Evolutionary conservation across 2,797 vertebrate genomes (phyloP).

Genomic region (Enteromius afrohamiltoni): DNA sequence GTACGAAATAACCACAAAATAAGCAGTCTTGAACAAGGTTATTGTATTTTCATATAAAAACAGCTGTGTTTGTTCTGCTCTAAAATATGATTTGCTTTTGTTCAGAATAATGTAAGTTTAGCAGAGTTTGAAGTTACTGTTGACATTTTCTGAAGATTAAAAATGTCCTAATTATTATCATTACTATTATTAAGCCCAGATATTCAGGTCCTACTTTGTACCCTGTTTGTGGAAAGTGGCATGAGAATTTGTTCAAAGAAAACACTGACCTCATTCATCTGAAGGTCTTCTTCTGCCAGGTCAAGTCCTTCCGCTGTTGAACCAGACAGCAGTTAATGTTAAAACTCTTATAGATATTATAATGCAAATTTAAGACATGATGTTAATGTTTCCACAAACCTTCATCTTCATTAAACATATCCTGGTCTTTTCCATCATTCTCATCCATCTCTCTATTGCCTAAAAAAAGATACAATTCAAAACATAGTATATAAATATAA

Average conservation of each 20-base stretch:
- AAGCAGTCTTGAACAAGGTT: not conserved
- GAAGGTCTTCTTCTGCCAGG: constrained; percentile 88
- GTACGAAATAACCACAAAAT: not conserved
- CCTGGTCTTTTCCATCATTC: constrained; percentile 77
- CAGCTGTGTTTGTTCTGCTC: too few species aligned
- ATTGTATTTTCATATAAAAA: not conserved
- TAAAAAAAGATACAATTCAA: not conserved
- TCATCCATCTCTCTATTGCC: constrained; percentile 78
- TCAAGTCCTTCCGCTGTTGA: constrained; percentile 80
- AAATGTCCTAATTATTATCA: too few species aligned
- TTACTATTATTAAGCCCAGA: too few species aligned
- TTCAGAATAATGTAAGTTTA: too few species aligned
- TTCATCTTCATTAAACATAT: constrained; percentile 72
- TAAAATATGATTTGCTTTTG: too few species aligned
- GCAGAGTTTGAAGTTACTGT: too few species aligned
- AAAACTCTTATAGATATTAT: too few species aligned
- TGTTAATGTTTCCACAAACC: constrained; percentile 70
- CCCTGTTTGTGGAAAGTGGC: not conserved
- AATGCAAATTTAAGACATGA: not conserved
- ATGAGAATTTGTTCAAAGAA: not conserved
- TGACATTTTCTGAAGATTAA: too few species aligned
- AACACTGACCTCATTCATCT: constrained; percentile 75
- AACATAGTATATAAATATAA: too few species aligned
- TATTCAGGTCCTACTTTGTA: too few species aligned
- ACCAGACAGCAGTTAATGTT: constrained; percentile 1